Evolutionary conservation across 2,888 invertebrate species (phyloP).

Genomic region (Oscheius onirici): DNA sequence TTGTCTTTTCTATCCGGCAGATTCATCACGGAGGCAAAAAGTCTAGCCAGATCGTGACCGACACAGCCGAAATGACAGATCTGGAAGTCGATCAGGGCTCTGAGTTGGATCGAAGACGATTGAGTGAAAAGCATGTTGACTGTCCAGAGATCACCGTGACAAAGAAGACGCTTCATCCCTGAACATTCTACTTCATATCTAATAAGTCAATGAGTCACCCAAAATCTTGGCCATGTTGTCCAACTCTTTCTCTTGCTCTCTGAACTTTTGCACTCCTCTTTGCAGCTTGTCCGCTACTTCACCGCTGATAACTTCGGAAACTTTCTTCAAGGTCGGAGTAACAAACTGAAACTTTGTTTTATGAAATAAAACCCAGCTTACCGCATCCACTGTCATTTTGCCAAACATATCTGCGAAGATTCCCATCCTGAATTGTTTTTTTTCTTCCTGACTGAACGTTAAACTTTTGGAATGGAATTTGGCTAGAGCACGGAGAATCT

Average conservation of each 20-base stretch:
- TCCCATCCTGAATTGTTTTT: not conserved
- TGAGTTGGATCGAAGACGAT: not conserved
- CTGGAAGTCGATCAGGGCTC: conserved; percentile 23
- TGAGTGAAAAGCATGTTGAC: conserved; percentile 21
- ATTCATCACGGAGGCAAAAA: not conserved
- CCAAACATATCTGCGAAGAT: conserved; percentile 19
- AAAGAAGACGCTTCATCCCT: conserved; percentile 14
- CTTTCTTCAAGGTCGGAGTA: not conserved
- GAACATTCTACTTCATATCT: not conserved
- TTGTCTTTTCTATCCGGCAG: not conserved
- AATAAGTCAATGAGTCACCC: not conserved
- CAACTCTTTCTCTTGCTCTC: not conserved
- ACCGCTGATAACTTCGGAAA: not conserved
- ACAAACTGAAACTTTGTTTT: not conserved
- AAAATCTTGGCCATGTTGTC: conserved; percentile 23
- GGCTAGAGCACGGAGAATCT: conserved; percentile 10
- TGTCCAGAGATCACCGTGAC: conserved; percentile 26
- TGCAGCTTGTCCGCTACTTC: conserved; percentile 5
- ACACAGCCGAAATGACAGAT: conserved; percentile 10
- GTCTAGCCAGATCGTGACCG: conserved; percentile 7
- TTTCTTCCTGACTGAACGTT: not conserved
- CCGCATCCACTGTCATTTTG: not conserved
- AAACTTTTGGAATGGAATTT: conserved; percentile 6
- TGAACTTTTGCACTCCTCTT: conserved; percentile 15
- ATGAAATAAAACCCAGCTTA: not conserved